Percentiles rank a stretch among this genome's conserved stretches.
phyloP scores from a whole-genome alignment of 2,797 vertebrate genomes.

The Pangasius sanitwongsei region DNA sequence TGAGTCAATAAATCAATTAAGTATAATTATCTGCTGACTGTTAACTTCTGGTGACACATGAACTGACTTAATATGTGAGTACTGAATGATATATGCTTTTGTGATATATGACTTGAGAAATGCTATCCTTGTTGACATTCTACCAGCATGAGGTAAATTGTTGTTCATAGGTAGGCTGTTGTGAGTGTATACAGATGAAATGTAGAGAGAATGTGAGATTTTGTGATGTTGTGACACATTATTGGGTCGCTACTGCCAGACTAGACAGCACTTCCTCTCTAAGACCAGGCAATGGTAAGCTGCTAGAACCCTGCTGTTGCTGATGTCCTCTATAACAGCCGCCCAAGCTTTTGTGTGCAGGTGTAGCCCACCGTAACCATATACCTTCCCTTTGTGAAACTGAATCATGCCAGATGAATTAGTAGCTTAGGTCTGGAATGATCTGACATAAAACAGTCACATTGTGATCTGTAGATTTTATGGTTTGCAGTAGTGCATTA shows the following conservation, averaged over 20 bases:
- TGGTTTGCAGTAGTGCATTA: background rate
- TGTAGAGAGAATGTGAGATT: constrained; percentile 2
- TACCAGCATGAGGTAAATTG: background rate
- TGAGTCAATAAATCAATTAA: background rate
- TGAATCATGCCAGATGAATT: background rate
- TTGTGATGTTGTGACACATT: constrained; percentile 17
- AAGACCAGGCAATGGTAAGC: constrained; percentile 1
- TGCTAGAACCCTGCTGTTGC: constrained; percentile 17
- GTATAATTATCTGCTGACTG: background rate
- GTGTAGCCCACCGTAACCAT: background rate
- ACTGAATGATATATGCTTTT: background rate
- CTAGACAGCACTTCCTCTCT: constrained; percentile 20
- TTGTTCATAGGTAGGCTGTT: background rate
- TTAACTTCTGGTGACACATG: background rate
- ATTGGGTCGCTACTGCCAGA: background rate
- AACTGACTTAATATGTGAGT: background rate
- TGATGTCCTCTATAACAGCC: constrained; percentile 11
- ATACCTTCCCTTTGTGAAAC: background rate
- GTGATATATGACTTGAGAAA: background rate
- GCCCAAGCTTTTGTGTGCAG: background rate
- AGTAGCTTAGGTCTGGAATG: background rate
- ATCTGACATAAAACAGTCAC: background rate
- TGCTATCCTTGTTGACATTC: background rate
- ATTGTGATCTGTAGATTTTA: background rate
- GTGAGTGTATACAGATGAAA: background rate